Base-by-base conservation (phyloP, 92 coral and sea anemone species). In the Umimayanthus kanabou region DNA sequence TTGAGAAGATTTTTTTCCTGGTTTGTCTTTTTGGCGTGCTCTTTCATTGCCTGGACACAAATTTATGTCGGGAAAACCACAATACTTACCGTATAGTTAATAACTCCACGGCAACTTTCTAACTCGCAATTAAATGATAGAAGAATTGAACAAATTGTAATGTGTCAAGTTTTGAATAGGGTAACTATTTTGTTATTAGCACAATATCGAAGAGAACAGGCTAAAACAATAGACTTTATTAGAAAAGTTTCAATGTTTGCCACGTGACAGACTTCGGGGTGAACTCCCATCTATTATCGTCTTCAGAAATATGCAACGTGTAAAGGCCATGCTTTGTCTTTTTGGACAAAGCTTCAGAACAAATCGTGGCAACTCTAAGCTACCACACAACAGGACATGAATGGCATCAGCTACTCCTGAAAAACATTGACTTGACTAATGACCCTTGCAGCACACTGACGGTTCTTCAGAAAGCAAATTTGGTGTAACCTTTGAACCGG, bases 121-220 rank as follows among this genome's bases (percentile, higher is more conserved):
- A 70, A 70, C 14, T 70, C 4, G 75, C 18, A 70, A 70, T 70
- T 70, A 70, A 70, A 18, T 70, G 39, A 1, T 7, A 28, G 37
- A 6, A 28, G 37, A 70, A 70, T 18, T 25, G 75, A 70, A 9
- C 39, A 70, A 70, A 28, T 70, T 70, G 18, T 28, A 18, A 0
- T 70, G 75, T 70, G 75, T 70, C 40, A 70, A 70, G 37, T 69
- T 69, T 69, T 69, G 73, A 25, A 47, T 69, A 69, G 73, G 37
- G 73, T 2, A 70, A 3, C 75, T 28, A 28, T 28, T 70, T 8
- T 70, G 2, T 23, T 66, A 66, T 66, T 66, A 66, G 72, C 4
- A 11, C 28, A 5, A 66, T 0, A 28, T 70, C 75, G 75, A 70
- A 70, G 20, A 28, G 72, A 70, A 70, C 75, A 70, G 40, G 75